Evolutionary conservation across 1,140 invertebrate genomes (phyloP).

Genomic region (Globodera ellingtonae): DNA sequence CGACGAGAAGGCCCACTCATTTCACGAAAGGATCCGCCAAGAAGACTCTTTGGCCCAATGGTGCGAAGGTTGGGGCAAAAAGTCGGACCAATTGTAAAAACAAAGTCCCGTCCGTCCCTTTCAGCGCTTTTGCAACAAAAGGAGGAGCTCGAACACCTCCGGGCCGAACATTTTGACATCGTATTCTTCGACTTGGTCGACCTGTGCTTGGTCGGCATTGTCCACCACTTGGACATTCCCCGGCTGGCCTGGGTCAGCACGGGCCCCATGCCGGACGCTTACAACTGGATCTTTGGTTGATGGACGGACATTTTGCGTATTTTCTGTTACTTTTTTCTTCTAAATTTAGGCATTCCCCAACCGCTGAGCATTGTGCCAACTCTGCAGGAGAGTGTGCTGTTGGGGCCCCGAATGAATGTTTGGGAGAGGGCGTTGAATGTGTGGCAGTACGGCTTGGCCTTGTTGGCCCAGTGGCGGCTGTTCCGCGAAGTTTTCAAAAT

Average conservation of each 20-base stretch:
- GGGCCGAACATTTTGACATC: conserved; percentile 47
- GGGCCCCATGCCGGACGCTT: conserved; percentile 40
- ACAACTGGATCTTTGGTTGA: conserved; percentile 37
- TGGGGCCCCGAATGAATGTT: conserved; percentile 42
- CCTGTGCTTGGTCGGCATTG: conserved; percentile 43
- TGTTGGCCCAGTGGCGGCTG: conserved; percentile 2
- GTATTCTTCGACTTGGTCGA: conserved; percentile 43
- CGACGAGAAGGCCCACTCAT: conserved; percentile 6
- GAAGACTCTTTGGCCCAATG: conserved; percentile 24
- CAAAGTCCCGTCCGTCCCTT: conserved; percentile 14
- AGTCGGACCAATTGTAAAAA: not conserved
- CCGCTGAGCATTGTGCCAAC: conserved; percentile 40
- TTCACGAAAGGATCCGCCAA: conserved; percentile 7
- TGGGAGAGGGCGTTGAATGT: conserved; percentile 33
- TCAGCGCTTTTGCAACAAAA: conserved; percentile 42
- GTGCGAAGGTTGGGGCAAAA: conserved; percentile 26
- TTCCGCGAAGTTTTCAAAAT: not conserved
- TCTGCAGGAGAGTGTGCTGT: conserved; percentile 28
- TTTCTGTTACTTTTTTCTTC: not conserved
- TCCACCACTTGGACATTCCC: conserved; percentile 39
- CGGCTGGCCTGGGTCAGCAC: conserved; percentile 42
- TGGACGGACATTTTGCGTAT: not conserved
- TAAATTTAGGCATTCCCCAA: conserved; percentile 37
- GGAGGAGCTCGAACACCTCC: conserved; percentile 43
- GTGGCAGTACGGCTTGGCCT: conserved; percentile 20